These are phyloP conservation scores for Helobdella robusta DNA, from an alignment of 2,888 invertebrate species.

Conservation along the genomic window DNA sequence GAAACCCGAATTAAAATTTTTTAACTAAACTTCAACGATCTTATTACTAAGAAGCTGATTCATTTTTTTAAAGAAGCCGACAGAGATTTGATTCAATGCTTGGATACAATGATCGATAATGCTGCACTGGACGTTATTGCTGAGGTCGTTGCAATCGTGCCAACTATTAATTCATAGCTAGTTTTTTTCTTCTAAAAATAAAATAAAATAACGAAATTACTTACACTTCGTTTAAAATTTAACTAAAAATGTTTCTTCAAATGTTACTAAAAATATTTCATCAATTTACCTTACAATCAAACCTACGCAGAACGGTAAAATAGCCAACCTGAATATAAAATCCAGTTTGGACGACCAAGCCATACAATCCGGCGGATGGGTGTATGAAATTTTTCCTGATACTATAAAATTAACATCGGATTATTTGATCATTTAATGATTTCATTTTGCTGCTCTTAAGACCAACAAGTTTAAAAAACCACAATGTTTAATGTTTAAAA, in stretches of 20 bases:
- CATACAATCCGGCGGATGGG: constrained; percentile 15
- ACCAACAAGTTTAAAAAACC: not conserved
- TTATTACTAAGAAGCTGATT: not conserved
- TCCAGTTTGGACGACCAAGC: constrained; percentile 18
- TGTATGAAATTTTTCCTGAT: constrained; percentile 9
- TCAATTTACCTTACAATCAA: too few relatives aligned
- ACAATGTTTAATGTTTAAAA: not conserved
- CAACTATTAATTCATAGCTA: too few relatives aligned
- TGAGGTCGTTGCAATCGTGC: too few relatives aligned
- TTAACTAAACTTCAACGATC: not conserved
- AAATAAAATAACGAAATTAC: too few relatives aligned
- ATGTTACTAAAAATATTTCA: too few relatives aligned
- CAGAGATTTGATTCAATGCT: not conserved
- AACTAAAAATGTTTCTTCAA: too few relatives aligned
- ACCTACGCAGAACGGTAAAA: constrained; percentile 14
- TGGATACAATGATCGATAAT: constrained; percentile 16
- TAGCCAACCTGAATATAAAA: constrained; percentile 16
- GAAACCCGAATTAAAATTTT: not conserved
- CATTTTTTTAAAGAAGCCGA: not conserved
- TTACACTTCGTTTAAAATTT: too few relatives aligned
- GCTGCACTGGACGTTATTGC: constrained; percentile 16
- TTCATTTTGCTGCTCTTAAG: not conserved
- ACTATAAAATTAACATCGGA: too few relatives aligned
- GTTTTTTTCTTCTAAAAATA: too few relatives aligned
- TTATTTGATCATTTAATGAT: too few relatives aligned